Conservation (phyloP, 1,140 invertebrate species). For the Theocolax elegans region DNA sequence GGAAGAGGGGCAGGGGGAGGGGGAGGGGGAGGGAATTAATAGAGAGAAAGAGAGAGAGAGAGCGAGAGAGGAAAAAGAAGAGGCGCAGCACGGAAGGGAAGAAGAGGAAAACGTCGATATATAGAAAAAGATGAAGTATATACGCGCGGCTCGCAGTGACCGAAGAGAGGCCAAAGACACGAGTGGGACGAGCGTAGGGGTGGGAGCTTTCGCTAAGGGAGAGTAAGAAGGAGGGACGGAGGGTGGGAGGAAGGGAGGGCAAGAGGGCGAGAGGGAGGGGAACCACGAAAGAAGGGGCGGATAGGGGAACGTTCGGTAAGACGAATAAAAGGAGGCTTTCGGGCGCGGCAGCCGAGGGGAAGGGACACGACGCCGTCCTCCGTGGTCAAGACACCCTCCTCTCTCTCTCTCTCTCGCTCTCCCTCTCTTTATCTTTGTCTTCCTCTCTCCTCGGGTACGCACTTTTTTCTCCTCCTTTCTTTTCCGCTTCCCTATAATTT, state of each 20-base stretch:
- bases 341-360: slow-evolving; percentile 45
- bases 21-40: neutral
- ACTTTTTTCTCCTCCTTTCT: too few relatives aligned
- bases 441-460: neutral
- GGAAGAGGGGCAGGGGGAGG: neutral
- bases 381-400: slow-evolving; percentile 61
- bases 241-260: slow-evolving; percentile 3
- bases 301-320: slow-evolving; percentile 22
- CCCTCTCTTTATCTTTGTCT: neutral
- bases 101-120: slow-evolving; percentile 25
- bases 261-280: neutral
- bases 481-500: too few relatives aligned
- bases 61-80: neutral
- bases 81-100: neutral
- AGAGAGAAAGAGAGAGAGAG: neutral
- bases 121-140: slow-evolving; percentile 35
- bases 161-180: slow-evolving; percentile 23
- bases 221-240: slow-evolving; percentile 11
- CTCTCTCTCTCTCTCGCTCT: neutral
- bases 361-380: slow-evolving; percentile 60
- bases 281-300: neutral
- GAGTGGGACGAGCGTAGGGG: slow-evolving; percentile 36
- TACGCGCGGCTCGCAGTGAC: slow-evolving; percentile 7
- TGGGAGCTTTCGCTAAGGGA: slow-evolving; percentile 28
- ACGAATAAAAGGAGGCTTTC: slow-evolving; percentile 54